These are phyloP conservation scores for Lontra canadensis DNA, from an alignment of 2,113 vertebrate species.

Conservation along the genomic window DNA sequence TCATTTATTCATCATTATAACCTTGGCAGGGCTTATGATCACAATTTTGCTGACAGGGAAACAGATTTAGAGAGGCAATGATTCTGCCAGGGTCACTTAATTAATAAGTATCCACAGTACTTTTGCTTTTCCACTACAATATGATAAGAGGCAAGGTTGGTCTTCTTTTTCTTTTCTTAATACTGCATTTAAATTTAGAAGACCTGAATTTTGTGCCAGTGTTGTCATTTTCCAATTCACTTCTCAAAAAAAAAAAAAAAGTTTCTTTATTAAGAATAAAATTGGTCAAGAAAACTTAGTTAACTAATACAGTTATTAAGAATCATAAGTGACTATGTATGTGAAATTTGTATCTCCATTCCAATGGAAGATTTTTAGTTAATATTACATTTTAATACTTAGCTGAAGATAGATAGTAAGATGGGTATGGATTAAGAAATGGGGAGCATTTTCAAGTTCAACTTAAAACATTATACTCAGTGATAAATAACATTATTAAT, in stretches of 20 bases:
- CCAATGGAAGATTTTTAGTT: not conserved
- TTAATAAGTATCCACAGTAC: not conserved
- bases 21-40: not conserved
- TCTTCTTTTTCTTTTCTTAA: not conserved
- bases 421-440: not conserved
- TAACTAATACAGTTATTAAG: not conserved
- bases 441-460: not conserved
- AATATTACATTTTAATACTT: not conserved
- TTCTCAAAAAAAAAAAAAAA: not conserved
- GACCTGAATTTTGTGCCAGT: not conserved
- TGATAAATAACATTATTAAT: not conserved
- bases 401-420: not conserved
- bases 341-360: not conserved
- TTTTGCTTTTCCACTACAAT: not conserved
- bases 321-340: not conserved
- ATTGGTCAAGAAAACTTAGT: not conserved
- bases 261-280: not conserved
- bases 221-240: not conserved
- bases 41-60: constrained; percentile 49
- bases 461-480: not conserved
- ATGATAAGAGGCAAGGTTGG: not conserved
- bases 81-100: constrained; percentile 20
- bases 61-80: not conserved
- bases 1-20: not conserved
- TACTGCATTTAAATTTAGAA: not conserved